These are phyloP conservation scores for Carassius auratus DNA, from an alignment of 2,113 vertebrate genomes.

Conservation along the genomic window DNA sequence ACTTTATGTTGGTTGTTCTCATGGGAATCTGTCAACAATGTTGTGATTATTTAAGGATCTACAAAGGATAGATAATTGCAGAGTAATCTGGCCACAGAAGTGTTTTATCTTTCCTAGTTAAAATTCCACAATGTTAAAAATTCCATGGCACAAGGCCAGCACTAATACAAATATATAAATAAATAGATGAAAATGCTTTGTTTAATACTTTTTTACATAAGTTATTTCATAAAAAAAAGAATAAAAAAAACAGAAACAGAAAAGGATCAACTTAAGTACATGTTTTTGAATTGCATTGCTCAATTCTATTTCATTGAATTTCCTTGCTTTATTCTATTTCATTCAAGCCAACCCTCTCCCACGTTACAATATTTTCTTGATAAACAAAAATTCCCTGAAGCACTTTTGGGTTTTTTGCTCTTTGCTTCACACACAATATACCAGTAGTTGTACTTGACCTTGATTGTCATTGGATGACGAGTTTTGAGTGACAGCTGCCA, in stretches of 20 bases:
- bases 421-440: slow-evolving; percentile 14
- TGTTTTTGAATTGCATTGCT: background rate
- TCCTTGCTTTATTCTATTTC: background rate
- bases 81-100: background rate
- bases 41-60: slow-evolving; percentile 22
- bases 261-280: background rate
- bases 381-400: slow-evolving; percentile 62
- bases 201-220: background rate
- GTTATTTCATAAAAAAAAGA: background rate
- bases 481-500: slow-evolving; percentile 74
- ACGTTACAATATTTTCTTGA: background rate
- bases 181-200: background rate
- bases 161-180: background rate
- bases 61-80: slow-evolving; percentile 16
- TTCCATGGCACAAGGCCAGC: background rate
- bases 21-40: slow-evolving; percentile 48
- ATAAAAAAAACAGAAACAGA: background rate
- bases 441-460: slow-evolving; percentile 67
- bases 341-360: background rate
- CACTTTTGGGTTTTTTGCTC: slow-evolving; percentile 43
- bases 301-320: too few relatives aligned
- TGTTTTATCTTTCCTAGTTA: slow-evolving; percentile 11
- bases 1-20: slow-evolving; percentile 65
- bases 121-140: background rate
- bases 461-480: slow-evolving; percentile 73